Base-by-base conservation (phyloP, 2,888 invertebrate genomes). In the Temnothorax unifasciatus region DNA sequence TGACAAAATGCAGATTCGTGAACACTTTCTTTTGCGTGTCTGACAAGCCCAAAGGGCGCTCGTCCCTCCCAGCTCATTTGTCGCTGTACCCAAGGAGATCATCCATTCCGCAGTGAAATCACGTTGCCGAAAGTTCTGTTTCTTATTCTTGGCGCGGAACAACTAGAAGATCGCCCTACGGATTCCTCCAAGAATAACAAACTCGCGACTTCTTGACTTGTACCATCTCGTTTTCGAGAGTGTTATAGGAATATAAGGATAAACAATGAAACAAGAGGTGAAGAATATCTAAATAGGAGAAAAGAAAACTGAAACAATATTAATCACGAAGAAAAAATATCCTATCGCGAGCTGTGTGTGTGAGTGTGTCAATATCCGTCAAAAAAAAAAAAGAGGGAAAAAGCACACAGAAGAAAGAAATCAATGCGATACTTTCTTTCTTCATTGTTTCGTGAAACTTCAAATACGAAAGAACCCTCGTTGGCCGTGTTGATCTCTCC, bases 1-100 rank as follows among this genome's bases (percentile, higher is more conserved):
- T 83, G 83, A 89, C 84, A 82, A 86, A 85, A 90, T 85, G 90
- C 88, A 86, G 88, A 88, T 90, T 87, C 41, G 85, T 77, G 87
- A 68, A 76, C 83, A 82, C 84, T 85, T 54, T 85, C 73, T 83
- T 82, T 87, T 85, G 84, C 84, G 74, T 68, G 61, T 54, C 85
- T 79, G 82, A 68, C 61, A 57, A 61, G 73, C 63, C 52, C 47
- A 57, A 61, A 47, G 44, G 76, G 54, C 57, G 44, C 54, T 77
- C 81, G 75, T 77, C 76, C 79, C 76, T 85, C 64, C 69, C 76
- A 82, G 77, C 83, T 87, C 87, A 68, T 85, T 88, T 74, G 77
- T 61, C 59, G 66, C 5, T 34, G 47, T 41, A 25, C 6, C 18
- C 52, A 38, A 61, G 50, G 64, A 52, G 59, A 59, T n/a, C 75